Evolutionary conservation across 2,797 vertebrate species (phyloP).

Genomic region (Bryconaethiops microstoma): DNA sequence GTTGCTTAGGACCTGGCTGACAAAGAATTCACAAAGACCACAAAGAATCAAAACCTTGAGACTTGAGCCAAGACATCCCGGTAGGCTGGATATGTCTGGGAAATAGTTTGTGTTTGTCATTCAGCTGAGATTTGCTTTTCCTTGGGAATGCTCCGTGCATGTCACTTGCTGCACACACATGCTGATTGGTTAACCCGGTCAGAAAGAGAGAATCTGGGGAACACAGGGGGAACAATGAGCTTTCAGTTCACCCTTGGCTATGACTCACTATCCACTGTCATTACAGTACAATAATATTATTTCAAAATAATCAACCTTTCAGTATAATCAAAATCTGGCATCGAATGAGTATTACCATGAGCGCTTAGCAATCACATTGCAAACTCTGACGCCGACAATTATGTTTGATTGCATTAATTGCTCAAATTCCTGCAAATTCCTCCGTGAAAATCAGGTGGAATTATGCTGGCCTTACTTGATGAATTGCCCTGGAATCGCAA

Average conservation of each 20-base stretch:
- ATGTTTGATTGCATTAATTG: constrained; percentile 62
- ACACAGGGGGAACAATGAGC: not conserved
- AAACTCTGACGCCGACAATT: constrained; percentile 52
- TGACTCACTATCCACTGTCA: constrained; percentile 35
- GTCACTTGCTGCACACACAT: constrained; percentile 19
- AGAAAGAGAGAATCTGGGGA: constrained; percentile 3
- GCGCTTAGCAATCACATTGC: constrained; percentile 46
- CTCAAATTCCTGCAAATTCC: constrained; percentile 45
- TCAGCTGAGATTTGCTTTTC: not conserved
- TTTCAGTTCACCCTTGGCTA: constrained; percentile 25
- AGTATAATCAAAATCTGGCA: constrained; percentile 51
- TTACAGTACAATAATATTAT: constrained; percentile 51
- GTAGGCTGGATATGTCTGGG: not conserved
- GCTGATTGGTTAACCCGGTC: not conserved
- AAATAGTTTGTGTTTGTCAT: not conserved
- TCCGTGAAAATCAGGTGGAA: constrained; percentile 41
- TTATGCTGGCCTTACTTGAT: constrained; percentile 38
- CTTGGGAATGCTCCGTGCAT: constrained; percentile 7
- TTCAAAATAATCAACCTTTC: constrained; percentile 51
- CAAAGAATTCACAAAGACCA: not conserved
- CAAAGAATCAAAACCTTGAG: not conserved
- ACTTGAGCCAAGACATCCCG: not conserved
- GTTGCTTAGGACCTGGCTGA: not conserved
- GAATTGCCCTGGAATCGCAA: constrained; percentile 22
- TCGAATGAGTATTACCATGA: constrained; percentile 40